Base-by-base conservation (phyloP, 1,140 invertebrate genomes). In the Zaprionus vittiger region DNA sequence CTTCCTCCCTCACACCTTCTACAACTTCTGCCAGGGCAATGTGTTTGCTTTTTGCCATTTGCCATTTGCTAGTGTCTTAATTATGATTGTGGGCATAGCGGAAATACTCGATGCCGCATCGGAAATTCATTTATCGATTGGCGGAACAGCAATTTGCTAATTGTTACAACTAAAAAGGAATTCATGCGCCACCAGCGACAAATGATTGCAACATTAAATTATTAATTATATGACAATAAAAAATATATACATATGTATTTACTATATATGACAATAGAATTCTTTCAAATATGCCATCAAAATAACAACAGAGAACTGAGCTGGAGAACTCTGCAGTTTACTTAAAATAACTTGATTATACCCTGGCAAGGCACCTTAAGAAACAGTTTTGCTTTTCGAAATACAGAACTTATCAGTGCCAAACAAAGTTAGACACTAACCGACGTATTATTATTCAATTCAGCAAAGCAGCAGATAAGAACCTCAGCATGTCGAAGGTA, bases 1-100 rank as follows among this genome's bases (percentile, higher is more conserved):
- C 44, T 20, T 56, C 55, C 71, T 63, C 44, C 31, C 47, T 1
- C 2, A 0, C 15, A n/a, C n/a, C 7, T n/a, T 0, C 15, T n/a
- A n/a, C n/a, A 6, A 2, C 41, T 17, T 41, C 12, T 31, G 11
- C 9, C 66, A 47, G 62, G 83, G 84, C 83, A 83, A 89, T 89
- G 83, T 87, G 83, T 79, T 89, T 73, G 78, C 57, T 63, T 66
- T 70, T 56, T 75, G 70, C 78, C 77, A 83, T 73, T 89, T 37
- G 62, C 47, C 77, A 83, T 73, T 89, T 54, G 62, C 31, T 89
- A 65, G 63, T 84, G 81, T 81, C 85, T 87, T 89, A 87, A 87
- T 87, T 87, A 87, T 87, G 84, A 87, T 87, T 89, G 81, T 59
- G 37, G 63, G 37, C 75, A 67, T 44, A 62, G 66, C 55, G 65